phyloP scores from a whole-genome alignment of 2,113 vertebrate species.

The Coracopsis vasa region DNA sequence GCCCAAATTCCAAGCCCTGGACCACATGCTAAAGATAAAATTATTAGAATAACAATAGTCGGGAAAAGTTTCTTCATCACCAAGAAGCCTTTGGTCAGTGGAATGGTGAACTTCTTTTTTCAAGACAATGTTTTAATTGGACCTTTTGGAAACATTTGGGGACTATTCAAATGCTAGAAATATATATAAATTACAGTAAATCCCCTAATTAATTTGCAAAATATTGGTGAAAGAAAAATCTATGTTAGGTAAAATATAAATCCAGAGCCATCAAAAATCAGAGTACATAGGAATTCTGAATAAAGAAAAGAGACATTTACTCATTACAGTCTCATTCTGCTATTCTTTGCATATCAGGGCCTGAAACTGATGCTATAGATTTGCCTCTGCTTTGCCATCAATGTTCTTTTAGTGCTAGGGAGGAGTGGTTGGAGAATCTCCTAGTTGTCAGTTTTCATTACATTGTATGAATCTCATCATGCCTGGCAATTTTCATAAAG shows the following conservation, averaged over 20 bases:
- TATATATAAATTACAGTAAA: neutral
- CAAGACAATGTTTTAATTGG: neutral
- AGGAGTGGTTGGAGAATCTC: neutral
- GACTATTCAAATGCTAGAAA: neutral
- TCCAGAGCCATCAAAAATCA: neutral
- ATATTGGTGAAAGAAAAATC: neutral
- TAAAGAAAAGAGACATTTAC: neutral
- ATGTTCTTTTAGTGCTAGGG: neutral
- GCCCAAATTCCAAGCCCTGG: neutral
- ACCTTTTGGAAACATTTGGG: neutral
- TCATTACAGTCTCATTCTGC: neutral
- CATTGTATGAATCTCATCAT: neutral
- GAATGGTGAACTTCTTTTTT: neutral
- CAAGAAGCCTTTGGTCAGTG: neutral
- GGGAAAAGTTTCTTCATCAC: neutral
- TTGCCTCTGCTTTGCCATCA: neutral
- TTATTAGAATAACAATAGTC: neutral
- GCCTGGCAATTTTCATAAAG: slow-evolving; percentile 24
- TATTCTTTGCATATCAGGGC: neutral
- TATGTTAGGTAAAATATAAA: neutral
- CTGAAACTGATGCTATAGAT: neutral
- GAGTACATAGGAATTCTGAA: neutral
- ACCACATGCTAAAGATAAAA: neutral
- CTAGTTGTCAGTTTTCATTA: neutral
- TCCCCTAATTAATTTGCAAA: neutral